Evolutionary conservation across 2,888 invertebrate genomes (phyloP).

Genomic region (Lampropteryx suffumata): DNA sequence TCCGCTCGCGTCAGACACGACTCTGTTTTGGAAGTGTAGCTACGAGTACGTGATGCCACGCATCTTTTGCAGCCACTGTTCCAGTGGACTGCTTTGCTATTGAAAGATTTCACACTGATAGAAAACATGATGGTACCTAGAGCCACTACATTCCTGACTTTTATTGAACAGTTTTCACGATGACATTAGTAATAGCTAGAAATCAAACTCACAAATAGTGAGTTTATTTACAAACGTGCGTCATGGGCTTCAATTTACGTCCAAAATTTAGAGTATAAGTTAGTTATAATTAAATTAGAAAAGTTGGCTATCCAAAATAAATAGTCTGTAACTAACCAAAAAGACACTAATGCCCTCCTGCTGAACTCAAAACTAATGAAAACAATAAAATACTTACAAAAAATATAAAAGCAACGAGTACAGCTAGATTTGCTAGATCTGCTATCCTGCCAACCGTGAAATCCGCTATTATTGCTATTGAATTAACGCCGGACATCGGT

Average conservation of each 20-base stretch:
- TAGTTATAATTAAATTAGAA: not conserved
- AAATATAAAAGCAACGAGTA: conserved; percentile 47
- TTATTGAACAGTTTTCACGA: conserved; percentile 53
- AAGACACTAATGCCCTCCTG: conserved; percentile 19
- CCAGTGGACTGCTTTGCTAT: conserved; percentile 62
- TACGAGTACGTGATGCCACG: conserved; percentile 78
- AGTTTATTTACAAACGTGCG: not conserved
- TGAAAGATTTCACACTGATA: conserved; percentile 68
- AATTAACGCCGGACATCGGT: conserved; percentile 43
- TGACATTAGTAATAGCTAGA: conserved; percentile 37
- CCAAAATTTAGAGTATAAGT: not conserved
- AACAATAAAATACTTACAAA: conserved; percentile 36
- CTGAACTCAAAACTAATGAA: conserved; percentile 12
- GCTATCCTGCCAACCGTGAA: conserved; percentile 54
- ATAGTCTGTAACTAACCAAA: not conserved
- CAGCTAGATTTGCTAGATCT: conserved; percentile 48
- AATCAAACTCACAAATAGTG: conserved; percentile 21
- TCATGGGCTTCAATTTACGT: not conserved
- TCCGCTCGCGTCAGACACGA: conserved; percentile 49
- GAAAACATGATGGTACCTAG: conserved; percentile 70
- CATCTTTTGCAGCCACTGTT: conserved; percentile 63
- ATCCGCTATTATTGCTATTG: conserved; percentile 53
- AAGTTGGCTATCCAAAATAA: not conserved
- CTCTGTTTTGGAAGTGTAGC: conserved; percentile 59
- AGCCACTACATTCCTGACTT: conserved; percentile 57